These are phyloP conservation scores for Charina bottae DNA, from an alignment of 2,113 vertebrate species.

Conservation along the genomic window DNA sequence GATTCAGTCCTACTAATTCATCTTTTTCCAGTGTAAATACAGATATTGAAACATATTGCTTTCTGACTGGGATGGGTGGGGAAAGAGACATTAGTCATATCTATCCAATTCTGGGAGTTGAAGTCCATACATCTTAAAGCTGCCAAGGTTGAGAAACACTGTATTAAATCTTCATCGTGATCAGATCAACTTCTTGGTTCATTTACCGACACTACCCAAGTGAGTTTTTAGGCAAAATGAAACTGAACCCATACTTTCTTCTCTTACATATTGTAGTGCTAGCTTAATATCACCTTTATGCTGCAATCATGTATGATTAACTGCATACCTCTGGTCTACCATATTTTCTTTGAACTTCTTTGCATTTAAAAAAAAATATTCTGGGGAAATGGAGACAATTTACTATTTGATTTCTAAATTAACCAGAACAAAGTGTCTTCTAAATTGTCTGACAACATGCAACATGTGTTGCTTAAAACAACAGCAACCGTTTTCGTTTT, in stretches of 20 bases:
- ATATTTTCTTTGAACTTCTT: slow-evolving; percentile 71
- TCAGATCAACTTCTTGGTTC: background rate
- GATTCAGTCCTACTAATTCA: no score
- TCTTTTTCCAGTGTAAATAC: no score
- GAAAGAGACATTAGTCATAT: no score
- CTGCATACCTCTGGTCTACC: slow-evolving; percentile 70
- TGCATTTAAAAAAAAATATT: slow-evolving; percentile 62
- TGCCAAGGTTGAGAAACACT: no score
- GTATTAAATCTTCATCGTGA: background rate
- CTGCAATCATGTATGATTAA: slow-evolving; percentile 68
- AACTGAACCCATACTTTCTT: no score
- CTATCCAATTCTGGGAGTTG: no score
- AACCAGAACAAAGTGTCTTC: slow-evolving; percentile 64
- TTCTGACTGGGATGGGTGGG: no score
- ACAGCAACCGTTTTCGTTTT: slow-evolving; percentile 53
- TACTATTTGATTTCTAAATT: slow-evolving; percentile 64
- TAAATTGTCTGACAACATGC: slow-evolving; percentile 61
- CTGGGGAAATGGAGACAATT: slow-evolving; percentile 64
- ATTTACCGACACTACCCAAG: no score
- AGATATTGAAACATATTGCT: no score
- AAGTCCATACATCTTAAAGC: no score
- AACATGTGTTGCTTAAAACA: slow-evolving; percentile 67
- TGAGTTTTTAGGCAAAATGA: no score
- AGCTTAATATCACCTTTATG: slow-evolving; percentile 49
- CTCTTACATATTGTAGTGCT: no score